Percentiles rank a stretch among this genome's conserved stretches.
Evolutionary conservation across 2,888 invertebrate genomes (phyloP).

Genomic region (Drosophila sordidapex): DNA sequence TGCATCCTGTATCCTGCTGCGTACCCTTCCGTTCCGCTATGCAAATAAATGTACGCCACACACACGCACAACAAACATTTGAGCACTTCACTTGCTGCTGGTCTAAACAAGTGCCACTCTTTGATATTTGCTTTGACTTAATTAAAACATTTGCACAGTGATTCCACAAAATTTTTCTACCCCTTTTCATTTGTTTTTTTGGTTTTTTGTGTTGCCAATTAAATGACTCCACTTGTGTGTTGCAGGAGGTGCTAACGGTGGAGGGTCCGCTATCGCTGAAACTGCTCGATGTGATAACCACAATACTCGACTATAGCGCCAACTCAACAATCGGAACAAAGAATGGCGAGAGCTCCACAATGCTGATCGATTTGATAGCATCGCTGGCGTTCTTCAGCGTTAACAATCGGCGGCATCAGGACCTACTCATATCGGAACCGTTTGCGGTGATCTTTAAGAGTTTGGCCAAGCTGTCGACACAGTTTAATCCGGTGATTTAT

Average conservation of each 20-base stretch:
- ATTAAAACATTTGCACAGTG: conserved; percentile 80
- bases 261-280: conserved; percentile 81
- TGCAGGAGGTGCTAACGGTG: conserved; percentile 83
- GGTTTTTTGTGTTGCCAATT: conserved; percentile 63
- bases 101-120: conserved; percentile 70
- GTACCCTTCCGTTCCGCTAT: conserved; percentile 65
- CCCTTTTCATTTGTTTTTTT: conserved; percentile 24
- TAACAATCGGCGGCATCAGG: conserved; percentile 84
- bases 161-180: conserved; percentile 52
- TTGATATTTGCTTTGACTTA: conserved; percentile 80
- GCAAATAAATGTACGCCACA: conserved; percentile 64
- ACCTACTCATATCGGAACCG: conserved; percentile 83
- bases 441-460: conserved; percentile 84
- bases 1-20: conserved; percentile 34
- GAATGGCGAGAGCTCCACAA: conserved; percentile 83
- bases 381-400: conserved; percentile 84
- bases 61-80: conserved; percentile 58
- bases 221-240: conserved; percentile 37
- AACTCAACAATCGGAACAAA: conserved; percentile 74
- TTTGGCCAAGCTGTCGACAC: conserved; percentile 83
- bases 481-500: conserved; percentile 84
- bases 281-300: conserved; percentile 84
- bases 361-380: conserved; percentile 85
- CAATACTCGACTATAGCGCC: conserved; percentile 82
- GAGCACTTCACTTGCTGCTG: conserved; percentile 58